Base-by-base conservation (phyloP, 64 coral and sea anemone genomes). In the Anthopleura sola region DNA sequence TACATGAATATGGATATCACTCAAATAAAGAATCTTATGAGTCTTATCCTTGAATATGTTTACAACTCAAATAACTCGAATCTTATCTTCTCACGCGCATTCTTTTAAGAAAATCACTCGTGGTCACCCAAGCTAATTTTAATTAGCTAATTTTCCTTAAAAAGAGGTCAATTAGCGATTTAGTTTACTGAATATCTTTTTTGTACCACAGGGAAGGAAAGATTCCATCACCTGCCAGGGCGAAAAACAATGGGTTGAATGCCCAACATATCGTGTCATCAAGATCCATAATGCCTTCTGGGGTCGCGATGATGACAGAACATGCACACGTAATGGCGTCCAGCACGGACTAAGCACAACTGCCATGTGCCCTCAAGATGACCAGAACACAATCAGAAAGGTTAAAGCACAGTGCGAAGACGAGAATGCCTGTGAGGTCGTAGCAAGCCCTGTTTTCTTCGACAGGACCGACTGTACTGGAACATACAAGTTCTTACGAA, bases 231-330 rank as follows among this genome's bases (percentile, higher is more conserved):
- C 97, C 10, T 99, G 97, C 50, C 85, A 99, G 75, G 97, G 97
- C 3, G 97, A 99, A 49, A 99, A 99, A 60, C 86, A 99, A 83
- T 99, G 97, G 97, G 80, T 99, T 34, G 92, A 99, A 64, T 99
- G 97, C 14, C 92, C 92, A 34, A 87, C 87, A 6, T 99, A 99
- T 54, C 88, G 71, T 78, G 83, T 99, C 71, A 92, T 99, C 80
- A 92, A 95, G 68, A 86, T 99, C 74, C 87, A 95, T 26, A 58
- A 89, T 46, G 93, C 93, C 36, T 99, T 99, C 84, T 99, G 97
- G 97, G 97, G 97, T 18, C 97, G 97, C n/a, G 97, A 99, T 54
- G 93, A 99, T n/a, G 83, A 81, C 19, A 83, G 36, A 12, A 99
- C 93, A 5, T 99, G 97, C 50, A 95, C 92, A 20, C 87, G 90